Conservation (phyloP, 2,797 vertebrate genomes). For the Pangasius larnaudii region DNA sequence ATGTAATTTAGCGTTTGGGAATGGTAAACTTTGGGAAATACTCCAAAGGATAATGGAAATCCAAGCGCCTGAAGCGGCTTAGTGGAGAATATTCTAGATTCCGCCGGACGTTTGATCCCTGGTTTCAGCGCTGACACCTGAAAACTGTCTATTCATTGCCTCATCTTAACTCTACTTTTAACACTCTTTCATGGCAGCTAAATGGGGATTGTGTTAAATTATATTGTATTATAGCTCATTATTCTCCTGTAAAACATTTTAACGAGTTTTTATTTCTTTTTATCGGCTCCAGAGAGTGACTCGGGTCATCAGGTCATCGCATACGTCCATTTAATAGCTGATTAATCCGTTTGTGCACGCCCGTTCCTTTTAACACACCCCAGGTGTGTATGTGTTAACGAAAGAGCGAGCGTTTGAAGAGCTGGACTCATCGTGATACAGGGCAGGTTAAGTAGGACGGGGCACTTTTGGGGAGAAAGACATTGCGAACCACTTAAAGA, state of each 20-base stretch:
- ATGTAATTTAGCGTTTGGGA: neutral
- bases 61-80: neutral
- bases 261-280: conserved; percentile 25
- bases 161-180: conserved; percentile 12
- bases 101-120: neutral
- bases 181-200: neutral
- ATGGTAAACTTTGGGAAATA: neutral
- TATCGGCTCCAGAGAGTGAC: conserved; percentile 62
- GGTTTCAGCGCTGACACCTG: neutral
- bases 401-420: conserved; percentile 65
- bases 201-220: conserved; percentile 35
- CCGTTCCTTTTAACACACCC: conserved; percentile 36
- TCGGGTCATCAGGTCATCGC: conserved; percentile 60
- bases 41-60: neutral
- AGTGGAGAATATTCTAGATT: neutral
- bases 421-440: conserved; percentile 74
- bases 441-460: conserved; percentile 78
- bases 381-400: conserved; percentile 51
- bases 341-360: conserved; percentile 76
- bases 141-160: conserved; percentile 12
- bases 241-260: conserved; percentile 35
- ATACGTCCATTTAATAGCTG: conserved; percentile 76
- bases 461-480: conserved; percentile 74
- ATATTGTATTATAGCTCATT: conserved; percentile 44
- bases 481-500: conserved; percentile 77